These are phyloP conservation scores for Malurus elegans DNA, from an alignment of 2,113 vertebrate species.

Conservation along the genomic window DNA sequence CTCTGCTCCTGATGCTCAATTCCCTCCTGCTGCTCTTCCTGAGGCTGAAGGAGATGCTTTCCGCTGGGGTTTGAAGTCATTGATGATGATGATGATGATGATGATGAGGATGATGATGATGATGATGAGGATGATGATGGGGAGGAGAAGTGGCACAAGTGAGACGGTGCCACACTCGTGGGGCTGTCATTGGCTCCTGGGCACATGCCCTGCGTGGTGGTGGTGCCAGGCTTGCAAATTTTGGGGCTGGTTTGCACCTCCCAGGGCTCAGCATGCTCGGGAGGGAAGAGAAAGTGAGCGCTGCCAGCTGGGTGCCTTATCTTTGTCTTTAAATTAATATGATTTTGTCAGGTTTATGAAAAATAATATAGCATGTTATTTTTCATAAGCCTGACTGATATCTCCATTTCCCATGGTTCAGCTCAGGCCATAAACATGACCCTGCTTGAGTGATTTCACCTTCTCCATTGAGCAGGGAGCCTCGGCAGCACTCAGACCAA, in stretches of 20 bases:
- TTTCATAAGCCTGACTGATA: constrained; percentile 17
- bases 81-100: neutral
- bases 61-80: neutral
- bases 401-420: constrained; percentile 19
- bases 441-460: constrained; percentile 52
- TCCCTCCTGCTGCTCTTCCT: neutral
- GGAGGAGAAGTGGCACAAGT: neutral
- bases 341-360: constrained; percentile 67
- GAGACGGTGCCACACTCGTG: accelerated
- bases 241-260: neutral
- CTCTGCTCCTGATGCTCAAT: neutral
- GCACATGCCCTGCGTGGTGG: accelerated
- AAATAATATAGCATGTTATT: constrained; percentile 51
- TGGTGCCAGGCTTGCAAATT: neutral
- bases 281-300: neutral
- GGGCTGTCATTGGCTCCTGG: neutral
- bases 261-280: neutral
- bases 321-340: constrained; percentile 70
- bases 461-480: constrained; percentile 24
- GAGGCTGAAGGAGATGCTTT: neutral
- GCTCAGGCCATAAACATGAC: constrained; percentile 61
- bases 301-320: constrained; percentile 43
- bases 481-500: constrained; percentile 65
- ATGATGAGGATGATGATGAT: neutral
- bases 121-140: neutral